Evolutionary conservation across 2,113 vertebrate species (phyloP).

Genomic region (Heloderma charlesbogerti): DNA sequence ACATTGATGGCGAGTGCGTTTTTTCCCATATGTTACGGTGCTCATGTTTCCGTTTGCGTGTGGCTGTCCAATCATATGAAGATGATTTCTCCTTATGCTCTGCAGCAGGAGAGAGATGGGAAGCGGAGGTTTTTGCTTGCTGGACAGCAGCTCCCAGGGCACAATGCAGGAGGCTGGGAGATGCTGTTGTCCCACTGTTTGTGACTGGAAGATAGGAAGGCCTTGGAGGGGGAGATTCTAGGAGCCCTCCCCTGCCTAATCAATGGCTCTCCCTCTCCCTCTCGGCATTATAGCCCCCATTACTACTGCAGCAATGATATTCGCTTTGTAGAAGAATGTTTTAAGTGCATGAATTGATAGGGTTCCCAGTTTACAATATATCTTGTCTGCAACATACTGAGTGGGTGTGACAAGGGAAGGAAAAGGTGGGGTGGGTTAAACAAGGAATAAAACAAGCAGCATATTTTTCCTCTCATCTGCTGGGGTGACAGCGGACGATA

Average conservation of each 20-base stretch:
- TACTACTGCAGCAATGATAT: neutral
- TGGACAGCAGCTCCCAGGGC: neutral
- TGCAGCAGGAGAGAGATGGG: neutral
- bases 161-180: neutral
- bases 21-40: neutral
- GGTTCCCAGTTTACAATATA: constrained; percentile 26
- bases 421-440: accelerated
- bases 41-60: neutral
- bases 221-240: neutral
- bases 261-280: neutral
- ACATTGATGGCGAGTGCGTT: neutral
- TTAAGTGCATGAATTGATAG: neutral
- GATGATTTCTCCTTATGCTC: neutral
- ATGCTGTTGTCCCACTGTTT: neutral
- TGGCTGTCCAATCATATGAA: too few species aligned
- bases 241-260: neutral
- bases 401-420: neutral
- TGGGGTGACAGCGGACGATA: neutral
- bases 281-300: neutral
- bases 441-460: constrained; percentile 37
- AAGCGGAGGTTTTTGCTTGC: neutral
- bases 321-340: neutral
- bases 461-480: constrained; percentile 40
- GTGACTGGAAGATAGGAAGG: neutral
- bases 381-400: constrained; percentile 21